Evolutionary conservation across 2,888 invertebrate species (phyloP).

Genomic region (Callyntrura guangdongensis): DNA sequence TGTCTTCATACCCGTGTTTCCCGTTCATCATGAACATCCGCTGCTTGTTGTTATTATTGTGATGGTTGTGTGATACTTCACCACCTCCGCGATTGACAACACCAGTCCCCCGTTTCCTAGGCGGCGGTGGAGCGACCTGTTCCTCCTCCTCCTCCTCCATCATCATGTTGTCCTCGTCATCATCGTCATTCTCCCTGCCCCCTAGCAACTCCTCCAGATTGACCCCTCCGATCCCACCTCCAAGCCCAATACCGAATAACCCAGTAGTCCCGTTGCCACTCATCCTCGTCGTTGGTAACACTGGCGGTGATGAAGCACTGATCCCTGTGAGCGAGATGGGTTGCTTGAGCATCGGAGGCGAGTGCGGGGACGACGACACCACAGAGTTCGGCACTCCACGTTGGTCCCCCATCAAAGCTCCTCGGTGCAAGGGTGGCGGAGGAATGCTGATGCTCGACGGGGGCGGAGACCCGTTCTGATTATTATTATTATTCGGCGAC

Average conservation of each 20-base stretch:
- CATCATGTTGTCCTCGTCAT: conserved; percentile 39
- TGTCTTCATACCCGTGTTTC: conserved; percentile 66
- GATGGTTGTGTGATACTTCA: no score
- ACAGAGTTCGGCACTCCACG: no score
- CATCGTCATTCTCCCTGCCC: conserved; percentile 41
- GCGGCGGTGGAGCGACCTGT: neutral
- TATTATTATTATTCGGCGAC: neutral
- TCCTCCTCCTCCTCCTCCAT: no score
- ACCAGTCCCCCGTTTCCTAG: conserved; percentile 4
- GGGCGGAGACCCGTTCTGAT: no score
- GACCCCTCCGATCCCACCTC: neutral
- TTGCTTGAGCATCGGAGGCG: conserved; percentile 45
- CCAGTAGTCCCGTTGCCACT: conserved; percentile 29
- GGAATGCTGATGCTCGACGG: neutral
- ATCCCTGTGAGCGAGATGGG: conserved; percentile 87
- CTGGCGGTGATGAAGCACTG: conserved; percentile 91
- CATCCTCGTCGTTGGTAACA: conserved; percentile 92
- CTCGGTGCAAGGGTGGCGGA: conserved; percentile 1
- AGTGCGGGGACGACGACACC: no score
- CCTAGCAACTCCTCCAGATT: conserved; percentile 44
- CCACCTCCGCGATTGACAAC: no score
- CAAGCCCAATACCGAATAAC: conserved; percentile 5
- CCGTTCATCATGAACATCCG: neutral
- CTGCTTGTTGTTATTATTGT: neutral
- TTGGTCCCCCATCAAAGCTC: no score